These are phyloP conservation scores for Oryctes rhinoceros DNA, from an alignment of 1,140 invertebrate species.

Conservation along the genomic window DNA sequence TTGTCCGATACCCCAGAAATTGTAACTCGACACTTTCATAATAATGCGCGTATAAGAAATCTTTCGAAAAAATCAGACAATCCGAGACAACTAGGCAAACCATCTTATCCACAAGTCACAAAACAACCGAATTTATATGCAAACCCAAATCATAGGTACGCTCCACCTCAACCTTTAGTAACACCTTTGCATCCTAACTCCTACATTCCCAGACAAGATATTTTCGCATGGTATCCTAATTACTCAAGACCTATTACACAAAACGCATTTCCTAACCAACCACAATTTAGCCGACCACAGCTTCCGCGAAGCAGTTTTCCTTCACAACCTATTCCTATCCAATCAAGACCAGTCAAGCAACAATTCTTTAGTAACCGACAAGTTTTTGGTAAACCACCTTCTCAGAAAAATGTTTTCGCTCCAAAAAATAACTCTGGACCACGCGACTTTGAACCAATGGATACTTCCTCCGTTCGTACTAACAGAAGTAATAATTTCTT, in stretches of 20 bases:
- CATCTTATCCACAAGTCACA: neutral
- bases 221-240: neutral
- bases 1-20: neutral
- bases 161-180: neutral
- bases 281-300: neutral
- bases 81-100: neutral
- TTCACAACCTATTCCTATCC: constrained; percentile 7
- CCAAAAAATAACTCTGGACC: constrained; percentile 40
- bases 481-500: neutral
- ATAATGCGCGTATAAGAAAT: constrained; percentile 5
- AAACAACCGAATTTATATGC: neutral
- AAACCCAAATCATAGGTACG: neutral
- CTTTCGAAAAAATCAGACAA: constrained; percentile 5
- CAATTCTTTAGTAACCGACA: neutral
- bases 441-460: constrained; percentile 34
- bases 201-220: constrained; percentile 13
- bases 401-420: constrained; percentile 22
- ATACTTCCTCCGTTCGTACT: neutral
- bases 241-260: no score
- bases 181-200: neutral
- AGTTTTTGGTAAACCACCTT: constrained; percentile 13
- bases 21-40: constrained; percentile 18
- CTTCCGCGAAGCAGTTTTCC: constrained; percentile 12
- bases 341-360: neutral
- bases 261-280: neutral